Evolutionary conservation across 53 echinoderm and acorn worm species (phyloP).

Genomic region (Holothuria scabra): DNA sequence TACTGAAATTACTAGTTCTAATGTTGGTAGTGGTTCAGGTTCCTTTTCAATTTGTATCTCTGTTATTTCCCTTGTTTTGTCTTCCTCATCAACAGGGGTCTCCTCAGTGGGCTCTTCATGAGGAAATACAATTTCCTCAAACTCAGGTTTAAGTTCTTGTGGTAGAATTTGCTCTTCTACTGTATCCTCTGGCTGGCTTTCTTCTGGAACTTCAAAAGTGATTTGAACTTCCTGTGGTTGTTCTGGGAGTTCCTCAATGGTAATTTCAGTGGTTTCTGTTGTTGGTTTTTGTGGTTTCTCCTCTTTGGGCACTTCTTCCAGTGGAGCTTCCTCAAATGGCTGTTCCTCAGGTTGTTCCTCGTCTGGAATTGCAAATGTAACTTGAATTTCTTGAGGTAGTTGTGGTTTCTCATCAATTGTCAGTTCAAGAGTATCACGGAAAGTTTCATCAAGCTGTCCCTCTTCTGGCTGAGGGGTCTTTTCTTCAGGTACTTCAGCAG

Average conservation of each 20-base stretch:
- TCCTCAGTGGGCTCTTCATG: conserved; percentile 27
- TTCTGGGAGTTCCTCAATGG: conserved; percentile 53
- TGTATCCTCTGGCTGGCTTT: not conserved
- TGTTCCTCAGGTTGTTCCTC: conserved; percentile 25
- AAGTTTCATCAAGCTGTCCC: too few species aligned
- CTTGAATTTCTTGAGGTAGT: too few species aligned
- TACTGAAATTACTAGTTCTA: conserved; percentile 40
- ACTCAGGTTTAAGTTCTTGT: conserved; percentile 50
- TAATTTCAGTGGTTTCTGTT: conserved; percentile 59
- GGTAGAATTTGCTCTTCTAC: conserved; percentile 4
- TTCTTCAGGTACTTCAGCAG: conserved; percentile 65
- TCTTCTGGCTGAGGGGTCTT: too few species aligned
- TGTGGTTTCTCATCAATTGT: too few species aligned
- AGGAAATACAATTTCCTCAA: conserved; percentile 63
- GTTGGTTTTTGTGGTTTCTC: not conserved
- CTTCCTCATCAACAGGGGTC: conserved; percentile 18
- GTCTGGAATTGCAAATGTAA: too few species aligned
- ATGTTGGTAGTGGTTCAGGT: conserved; percentile 22
- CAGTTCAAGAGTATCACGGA: too few species aligned
- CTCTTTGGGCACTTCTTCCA: conserved; percentile 53
- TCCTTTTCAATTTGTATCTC: conserved; percentile 51
- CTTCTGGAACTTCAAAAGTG: conserved; percentile 24
- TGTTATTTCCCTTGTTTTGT: conserved; percentile 10
- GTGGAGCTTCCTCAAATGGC: conserved; percentile 21
- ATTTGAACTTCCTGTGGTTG: conserved; percentile 61